Conservation (phyloP, 2,888 invertebrate genomes). For the Cephus rjabovi region DNA sequence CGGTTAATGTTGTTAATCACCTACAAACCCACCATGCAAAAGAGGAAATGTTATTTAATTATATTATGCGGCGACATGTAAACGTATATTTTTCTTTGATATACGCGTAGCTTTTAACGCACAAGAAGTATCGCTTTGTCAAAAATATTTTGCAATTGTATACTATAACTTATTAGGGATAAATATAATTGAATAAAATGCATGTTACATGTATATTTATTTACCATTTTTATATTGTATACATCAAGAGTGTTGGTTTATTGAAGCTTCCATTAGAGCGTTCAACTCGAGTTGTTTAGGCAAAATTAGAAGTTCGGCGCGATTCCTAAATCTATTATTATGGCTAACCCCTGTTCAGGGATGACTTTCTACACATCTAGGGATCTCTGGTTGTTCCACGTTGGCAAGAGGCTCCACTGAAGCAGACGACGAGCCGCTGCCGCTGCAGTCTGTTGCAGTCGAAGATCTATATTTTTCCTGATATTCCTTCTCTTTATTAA, state of each 20-base stretch:
- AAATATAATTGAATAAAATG: neutral
- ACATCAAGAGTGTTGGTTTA: neutral
- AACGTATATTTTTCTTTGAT: neutral
- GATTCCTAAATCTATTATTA: neutral
- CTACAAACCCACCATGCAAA: neutral
- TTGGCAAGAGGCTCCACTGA: neutral
- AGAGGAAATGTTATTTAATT: neutral
- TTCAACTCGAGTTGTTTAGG: neutral
- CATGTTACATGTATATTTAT: neutral
- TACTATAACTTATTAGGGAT: neutral
- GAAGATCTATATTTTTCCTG: neutral
- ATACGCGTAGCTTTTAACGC: neutral
- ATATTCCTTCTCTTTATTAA: neutral
- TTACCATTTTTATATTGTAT: neutral
- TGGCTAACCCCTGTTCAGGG: neutral
- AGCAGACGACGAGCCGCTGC: neutral
- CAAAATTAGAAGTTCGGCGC: neutral
- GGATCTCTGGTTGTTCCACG: neutral
- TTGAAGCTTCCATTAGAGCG: neutral
- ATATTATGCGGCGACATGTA: neutral
- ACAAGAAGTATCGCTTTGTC: neutral
- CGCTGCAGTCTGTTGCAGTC: neutral
- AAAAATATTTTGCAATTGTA: neutral
- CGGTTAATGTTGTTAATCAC: neutral
- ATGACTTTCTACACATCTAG: neutral